A percentile compares a stretch with the other conserved stretches of the same genome.
Conservation (phyloP, 2,113 vertebrate genomes). For the Chunga burmeisteri region DNA sequence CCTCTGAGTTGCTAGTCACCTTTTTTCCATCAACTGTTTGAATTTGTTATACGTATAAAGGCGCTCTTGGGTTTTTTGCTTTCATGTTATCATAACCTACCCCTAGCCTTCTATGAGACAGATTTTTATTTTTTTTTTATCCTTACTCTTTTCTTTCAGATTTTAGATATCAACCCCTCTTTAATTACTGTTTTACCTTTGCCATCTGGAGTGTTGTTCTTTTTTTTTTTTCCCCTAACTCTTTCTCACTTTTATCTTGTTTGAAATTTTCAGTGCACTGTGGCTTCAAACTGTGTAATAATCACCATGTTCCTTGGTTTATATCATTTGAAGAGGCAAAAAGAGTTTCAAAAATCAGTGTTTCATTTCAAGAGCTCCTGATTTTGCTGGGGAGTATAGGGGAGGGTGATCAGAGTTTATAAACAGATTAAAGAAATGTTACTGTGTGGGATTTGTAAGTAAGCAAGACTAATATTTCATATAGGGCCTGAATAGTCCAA, state of each 20-base stretch:
- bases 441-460: background rate
- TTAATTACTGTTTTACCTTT: background rate
- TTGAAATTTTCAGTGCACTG: background rate
- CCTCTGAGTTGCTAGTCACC: background rate
- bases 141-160: background rate
- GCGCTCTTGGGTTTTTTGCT: rapidly evolving
- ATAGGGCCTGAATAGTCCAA: background rate
- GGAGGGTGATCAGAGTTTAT: background rate
- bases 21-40: background rate
- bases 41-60: background rate
- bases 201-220: background rate
- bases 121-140: background rate
- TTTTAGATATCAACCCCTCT: background rate
- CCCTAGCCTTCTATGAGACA: background rate
- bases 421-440: background rate
- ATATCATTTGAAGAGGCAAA: background rate
- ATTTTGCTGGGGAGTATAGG: background rate
- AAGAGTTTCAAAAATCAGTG: background rate
- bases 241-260: background rate
- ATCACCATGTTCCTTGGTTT: background rate
- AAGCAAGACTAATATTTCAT: background rate
- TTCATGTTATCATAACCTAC: background rate
- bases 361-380: background rate
- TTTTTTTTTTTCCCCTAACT: background rate
- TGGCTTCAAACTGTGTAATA: background rate